These are phyloP conservation scores for Neodiprion virginianus DNA, from an alignment of 1,140 invertebrate species.

Conservation along the genomic window DNA sequence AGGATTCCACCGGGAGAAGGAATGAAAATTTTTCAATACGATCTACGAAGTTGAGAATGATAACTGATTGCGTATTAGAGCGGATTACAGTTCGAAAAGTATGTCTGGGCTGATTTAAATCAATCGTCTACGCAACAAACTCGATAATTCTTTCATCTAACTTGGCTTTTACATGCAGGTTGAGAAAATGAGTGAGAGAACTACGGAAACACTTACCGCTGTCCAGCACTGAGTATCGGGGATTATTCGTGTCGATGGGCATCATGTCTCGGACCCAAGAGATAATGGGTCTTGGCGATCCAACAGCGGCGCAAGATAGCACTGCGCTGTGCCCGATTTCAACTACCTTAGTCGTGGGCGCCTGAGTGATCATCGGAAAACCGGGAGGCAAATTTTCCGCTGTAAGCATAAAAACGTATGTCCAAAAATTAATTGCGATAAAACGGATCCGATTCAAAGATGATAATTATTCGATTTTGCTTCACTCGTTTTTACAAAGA, in stretches of 20 bases:
- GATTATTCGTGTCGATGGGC: constrained; percentile 80
- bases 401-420: constrained; percentile 63
- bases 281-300: constrained; percentile 84
- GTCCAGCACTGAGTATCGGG: constrained; percentile 82
- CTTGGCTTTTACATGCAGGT: too few relatives aligned
- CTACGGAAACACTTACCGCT: constrained; percentile 67
- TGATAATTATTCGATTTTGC: neutral
- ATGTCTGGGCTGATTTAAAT: too few relatives aligned
- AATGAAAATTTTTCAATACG: too few relatives aligned
- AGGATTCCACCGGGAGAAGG: neutral
- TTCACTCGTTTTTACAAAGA: neutral
- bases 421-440: neutral
- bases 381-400: constrained; percentile 86
- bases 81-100: too few relatives aligned
- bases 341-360: constrained; percentile 87
- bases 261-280: constrained; percentile 92
- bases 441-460: neutral
- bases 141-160: too few relatives aligned
- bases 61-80: too few relatives aligned
- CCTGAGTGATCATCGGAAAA: constrained; percentile 87
- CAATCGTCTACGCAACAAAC: too few relatives aligned
- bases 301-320: constrained; percentile 86
- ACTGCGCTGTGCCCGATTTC: constrained; percentile 93
- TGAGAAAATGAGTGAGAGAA: too few relatives aligned
- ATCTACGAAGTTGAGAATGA: too few relatives aligned